Evolutionary conservation across 2,888 invertebrate genomes (phyloP).

Genomic region (Caenorhabditis afra): DNA sequence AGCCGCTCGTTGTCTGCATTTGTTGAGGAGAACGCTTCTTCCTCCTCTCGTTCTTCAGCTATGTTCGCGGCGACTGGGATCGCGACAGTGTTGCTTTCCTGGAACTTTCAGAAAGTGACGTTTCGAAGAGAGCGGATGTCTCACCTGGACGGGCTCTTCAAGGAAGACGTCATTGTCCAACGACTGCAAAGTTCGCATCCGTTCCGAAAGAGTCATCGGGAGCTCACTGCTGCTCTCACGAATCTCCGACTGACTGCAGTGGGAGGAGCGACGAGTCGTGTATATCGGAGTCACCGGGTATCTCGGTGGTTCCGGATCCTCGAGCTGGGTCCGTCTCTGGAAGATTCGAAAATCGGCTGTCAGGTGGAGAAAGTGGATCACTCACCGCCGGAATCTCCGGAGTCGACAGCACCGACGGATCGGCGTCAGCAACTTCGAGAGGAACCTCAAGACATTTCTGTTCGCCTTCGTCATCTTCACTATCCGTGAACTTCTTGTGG

Average conservation of each 20-base stretch:
- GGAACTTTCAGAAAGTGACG: neutral
- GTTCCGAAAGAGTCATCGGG: slow-evolving; percentile 23
- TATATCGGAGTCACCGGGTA: slow-evolving; percentile 56
- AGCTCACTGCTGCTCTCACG: slow-evolving; percentile 44
- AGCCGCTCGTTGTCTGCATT: slow-evolving; percentile 4
- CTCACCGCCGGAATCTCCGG: neutral
- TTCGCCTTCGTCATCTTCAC: neutral
- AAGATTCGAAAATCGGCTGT: neutral
- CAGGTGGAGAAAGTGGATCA: neutral
- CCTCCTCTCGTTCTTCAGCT: neutral
- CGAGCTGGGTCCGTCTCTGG: slow-evolving; percentile 11
- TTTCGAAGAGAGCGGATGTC: neutral
- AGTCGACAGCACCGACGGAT: no score
- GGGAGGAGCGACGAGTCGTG: slow-evolving; percentile 16
- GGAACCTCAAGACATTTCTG: neutral
- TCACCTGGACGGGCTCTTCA: slow-evolving; percentile 11
- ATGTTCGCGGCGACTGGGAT: neutral
- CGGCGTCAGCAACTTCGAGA: no score
- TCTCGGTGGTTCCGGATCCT: slow-evolving; percentile 26
- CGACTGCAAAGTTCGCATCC: slow-evolving; percentile 28
- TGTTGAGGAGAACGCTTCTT: slow-evolving; percentile 10
- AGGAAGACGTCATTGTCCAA: slow-evolving; percentile 41
- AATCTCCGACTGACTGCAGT: slow-evolving; percentile 46
- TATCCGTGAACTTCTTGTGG: neutral
- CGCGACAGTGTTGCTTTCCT: slow-evolving; percentile 18